These are phyloP conservation scores for Ochropacha duplaris DNA, from an alignment of 2,888 invertebrate genomes.

Conservation along the genomic window DNA sequence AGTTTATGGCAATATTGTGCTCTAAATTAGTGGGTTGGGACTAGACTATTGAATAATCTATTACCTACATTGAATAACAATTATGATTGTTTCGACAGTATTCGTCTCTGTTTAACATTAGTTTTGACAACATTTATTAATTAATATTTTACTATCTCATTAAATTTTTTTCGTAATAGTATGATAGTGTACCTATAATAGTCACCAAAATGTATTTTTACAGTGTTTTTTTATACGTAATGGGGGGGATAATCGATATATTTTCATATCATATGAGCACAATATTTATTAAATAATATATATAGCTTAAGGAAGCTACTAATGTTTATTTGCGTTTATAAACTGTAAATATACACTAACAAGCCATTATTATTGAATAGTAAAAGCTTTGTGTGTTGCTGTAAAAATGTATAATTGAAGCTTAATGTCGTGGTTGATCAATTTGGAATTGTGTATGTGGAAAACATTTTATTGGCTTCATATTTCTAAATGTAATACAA, in stretches of 20 bases:
- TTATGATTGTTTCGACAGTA: too few species aligned
- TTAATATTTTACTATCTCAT: neutral
- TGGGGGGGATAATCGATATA: neutral
- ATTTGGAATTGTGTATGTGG: slow-evolving; percentile 77
- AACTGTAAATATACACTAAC: slow-evolving; percentile 77
- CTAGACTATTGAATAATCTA: neutral
- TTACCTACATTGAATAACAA: neutral
- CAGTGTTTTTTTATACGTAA: neutral
- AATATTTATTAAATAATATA: slow-evolving; percentile 23
- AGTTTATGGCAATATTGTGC: slow-evolving; percentile 23
- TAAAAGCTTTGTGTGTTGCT: slow-evolving; percentile 74
- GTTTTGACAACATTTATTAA: too few species aligned
- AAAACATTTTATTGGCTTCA: slow-evolving; percentile 71
- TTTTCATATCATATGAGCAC: slow-evolving; percentile 10
- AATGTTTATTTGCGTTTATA: slow-evolving; percentile 43
- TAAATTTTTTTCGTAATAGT: neutral
- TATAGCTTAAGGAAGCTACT: slow-evolving; percentile 26
- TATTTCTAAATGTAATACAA: slow-evolving; percentile 17
- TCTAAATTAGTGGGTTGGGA: slow-evolving; percentile 15
- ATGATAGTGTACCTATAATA: neutral
- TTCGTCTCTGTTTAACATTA: too few species aligned
- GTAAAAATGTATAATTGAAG: slow-evolving; percentile 38
- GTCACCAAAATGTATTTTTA: too few species aligned
- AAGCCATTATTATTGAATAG: slow-evolving; percentile 62
- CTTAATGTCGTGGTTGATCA: slow-evolving; percentile 73